phyloP scores from a whole-genome alignment of 2,113 vertebrate genomes.

The Nothocercus julius region DNA sequence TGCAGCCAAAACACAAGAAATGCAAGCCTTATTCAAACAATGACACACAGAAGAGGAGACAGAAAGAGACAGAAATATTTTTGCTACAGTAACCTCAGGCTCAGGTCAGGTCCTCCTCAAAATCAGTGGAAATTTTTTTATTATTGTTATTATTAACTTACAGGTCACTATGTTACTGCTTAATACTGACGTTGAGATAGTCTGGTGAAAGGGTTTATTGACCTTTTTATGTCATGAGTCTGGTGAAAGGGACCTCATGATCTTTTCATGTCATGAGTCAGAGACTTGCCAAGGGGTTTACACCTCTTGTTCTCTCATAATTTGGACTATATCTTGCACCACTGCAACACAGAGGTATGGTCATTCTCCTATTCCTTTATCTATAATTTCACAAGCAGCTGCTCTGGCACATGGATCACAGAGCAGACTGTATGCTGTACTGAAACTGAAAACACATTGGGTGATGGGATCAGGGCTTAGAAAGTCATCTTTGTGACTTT shows the following conservation, averaged over 20 bases:
- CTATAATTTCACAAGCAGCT: background rate
- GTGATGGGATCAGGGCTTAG: background rate
- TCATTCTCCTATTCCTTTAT: background rate
- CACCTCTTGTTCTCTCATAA: background rate
- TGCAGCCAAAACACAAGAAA: background rate
- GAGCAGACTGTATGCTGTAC: background rate
- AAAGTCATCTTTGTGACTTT: background rate
- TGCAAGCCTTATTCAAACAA: background rate
- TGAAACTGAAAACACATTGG: background rate
- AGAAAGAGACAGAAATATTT: background rate
- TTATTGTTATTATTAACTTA: background rate
- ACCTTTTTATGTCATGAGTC: background rate
- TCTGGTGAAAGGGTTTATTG: background rate
- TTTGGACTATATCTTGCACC: background rate
- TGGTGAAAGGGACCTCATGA: background rate
- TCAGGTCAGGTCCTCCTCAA: background rate
- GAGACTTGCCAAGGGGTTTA: background rate
- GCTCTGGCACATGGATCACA: background rate
- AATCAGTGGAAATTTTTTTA: background rate
- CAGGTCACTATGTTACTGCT: background rate
- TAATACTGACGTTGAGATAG: background rate
- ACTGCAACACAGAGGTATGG: rapidly evolving
- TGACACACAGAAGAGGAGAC: background rate
- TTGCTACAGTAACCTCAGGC: background rate
- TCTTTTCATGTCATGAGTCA: background rate